These are phyloP conservation scores for Petrocephalus zakoni DNA, from an alignment of 2,113 vertebrate species.

Conservation along the genomic window DNA sequence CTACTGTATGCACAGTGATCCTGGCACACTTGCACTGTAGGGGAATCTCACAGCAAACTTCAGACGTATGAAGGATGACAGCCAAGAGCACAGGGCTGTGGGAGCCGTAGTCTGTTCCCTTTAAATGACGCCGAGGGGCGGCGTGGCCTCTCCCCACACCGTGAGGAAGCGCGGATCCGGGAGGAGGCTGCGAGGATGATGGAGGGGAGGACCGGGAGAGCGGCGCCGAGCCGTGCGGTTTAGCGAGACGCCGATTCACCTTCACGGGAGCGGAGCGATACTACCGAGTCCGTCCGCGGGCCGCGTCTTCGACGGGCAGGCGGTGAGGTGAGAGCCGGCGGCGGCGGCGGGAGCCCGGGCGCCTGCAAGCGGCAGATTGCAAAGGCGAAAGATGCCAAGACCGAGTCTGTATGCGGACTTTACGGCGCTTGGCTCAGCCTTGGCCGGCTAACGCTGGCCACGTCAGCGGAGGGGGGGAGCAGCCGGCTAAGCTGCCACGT, in stretches of 20 bases:
- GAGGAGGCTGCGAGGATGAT: conserved; percentile 22
- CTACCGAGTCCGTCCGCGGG: neutral
- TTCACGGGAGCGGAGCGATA: neutral
- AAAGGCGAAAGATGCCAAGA: neutral
- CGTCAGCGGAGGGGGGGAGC: neutral
- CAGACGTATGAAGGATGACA: neutral
- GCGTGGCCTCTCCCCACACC: neutral
- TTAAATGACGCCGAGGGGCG: conserved; percentile 25
- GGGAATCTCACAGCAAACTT: neutral
- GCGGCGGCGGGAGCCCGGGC: neutral
- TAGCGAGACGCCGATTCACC: neutral
- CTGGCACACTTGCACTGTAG: neutral
- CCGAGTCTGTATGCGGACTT: neutral
- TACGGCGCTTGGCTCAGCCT: neutral
- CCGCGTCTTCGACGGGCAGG: neutral
- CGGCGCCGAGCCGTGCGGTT: neutral
- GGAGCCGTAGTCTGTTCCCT: conserved; percentile 19
- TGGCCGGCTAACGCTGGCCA: neutral
- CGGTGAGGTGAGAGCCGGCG: neutral
- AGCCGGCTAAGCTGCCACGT: conserved; percentile 1
- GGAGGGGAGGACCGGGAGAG: conserved; percentile 37
- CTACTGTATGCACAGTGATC: neutral
- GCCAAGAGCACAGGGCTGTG: neutral
- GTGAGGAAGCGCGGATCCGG: conserved; percentile 39
- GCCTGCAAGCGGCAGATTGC: neutral